Conservation (phyloP, 2,888 invertebrate genomes). For the Hyposoter didymator region DNA sequence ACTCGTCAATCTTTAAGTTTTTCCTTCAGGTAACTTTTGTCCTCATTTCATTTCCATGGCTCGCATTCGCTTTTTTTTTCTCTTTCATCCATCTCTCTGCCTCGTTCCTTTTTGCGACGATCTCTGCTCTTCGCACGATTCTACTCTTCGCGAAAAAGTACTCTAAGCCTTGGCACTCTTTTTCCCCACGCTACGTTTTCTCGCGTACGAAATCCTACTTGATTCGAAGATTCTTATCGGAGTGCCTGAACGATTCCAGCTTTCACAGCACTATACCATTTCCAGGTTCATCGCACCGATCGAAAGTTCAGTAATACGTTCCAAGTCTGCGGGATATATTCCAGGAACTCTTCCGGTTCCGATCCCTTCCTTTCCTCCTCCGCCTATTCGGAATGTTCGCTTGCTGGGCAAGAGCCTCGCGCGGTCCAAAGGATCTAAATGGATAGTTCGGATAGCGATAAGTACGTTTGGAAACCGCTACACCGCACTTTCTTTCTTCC, state of each 20-base stretch:
- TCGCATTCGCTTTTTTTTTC: conserved; percentile 32
- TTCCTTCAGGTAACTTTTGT: conserved; percentile 47
- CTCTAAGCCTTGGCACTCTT: conserved; percentile 64
- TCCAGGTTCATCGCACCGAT: conserved; percentile 66
- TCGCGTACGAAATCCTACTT: conserved; percentile 60
- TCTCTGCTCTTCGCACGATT: conserved; percentile 49
- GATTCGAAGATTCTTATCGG: conserved; percentile 68
- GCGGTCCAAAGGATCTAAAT: conserved; percentile 64
- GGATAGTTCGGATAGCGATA: conserved; percentile 67
- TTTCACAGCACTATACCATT: conserved; percentile 57
- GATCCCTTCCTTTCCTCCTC: conserved; percentile 49
- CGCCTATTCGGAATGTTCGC: conserved; percentile 32
- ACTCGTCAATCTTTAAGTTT: conserved; percentile 56
- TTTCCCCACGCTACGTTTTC: conserved; percentile 17
- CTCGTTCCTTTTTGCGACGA: conserved; percentile 62
- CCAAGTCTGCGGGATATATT: conserved; percentile 61
- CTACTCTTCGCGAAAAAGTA: conserved; percentile 62
- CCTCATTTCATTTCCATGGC: conserved; percentile 62
- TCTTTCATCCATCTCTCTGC: conserved; percentile 36
- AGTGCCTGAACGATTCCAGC: conserved; percentile 62
- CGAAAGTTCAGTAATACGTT: conserved; percentile 69
- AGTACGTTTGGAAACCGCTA: conserved; percentile 66
- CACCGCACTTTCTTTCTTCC: conserved; percentile 57
- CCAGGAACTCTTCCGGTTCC: conserved; percentile 59
- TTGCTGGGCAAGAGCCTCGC: conserved; percentile 33